A percentile compares a stretch with the other conserved stretches of the same genome.
These are phyloP conservation scores for Verasper variegatus DNA, from an alignment of 2,113 vertebrate species.

Conservation along the genomic window DNA sequence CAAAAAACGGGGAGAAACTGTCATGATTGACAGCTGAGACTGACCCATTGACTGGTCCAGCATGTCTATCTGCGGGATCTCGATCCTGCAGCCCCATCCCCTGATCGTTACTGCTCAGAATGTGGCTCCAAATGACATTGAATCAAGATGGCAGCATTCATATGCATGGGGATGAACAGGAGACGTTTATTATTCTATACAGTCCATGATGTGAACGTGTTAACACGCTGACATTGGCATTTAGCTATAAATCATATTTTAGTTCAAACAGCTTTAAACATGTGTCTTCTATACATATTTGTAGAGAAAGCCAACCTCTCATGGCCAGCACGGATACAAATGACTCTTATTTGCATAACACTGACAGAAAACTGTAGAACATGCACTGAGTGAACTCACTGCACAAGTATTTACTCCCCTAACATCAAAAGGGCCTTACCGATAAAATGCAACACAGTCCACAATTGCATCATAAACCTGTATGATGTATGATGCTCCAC, in stretches of 20 bases:
- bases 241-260: not conserved
- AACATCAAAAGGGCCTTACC: constrained; percentile 64
- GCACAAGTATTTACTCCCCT: constrained; percentile 58
- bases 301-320: not conserved
- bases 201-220: no score
- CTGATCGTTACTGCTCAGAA: no score
- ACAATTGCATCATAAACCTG: constrained; percentile 65
- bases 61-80: no score
- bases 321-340: not conserved
- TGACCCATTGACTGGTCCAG: no score
- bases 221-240: not conserved
- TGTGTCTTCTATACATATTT: no score
- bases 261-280: not conserved
- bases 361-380: constrained; percentile 14
- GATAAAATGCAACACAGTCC: constrained; percentile 47
- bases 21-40: no score
- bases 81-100: no score
- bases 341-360: not conserved
- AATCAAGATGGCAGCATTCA: no score
- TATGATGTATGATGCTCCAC: constrained; percentile 52
- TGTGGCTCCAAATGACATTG: no score
- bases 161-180: no score
- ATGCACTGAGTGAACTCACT: constrained; percentile 47
- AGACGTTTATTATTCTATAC: no score
- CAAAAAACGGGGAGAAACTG: no score